phyloP scores from a whole-genome alignment of 2,113 vertebrate species.

The Tetrao urogallus region DNA sequence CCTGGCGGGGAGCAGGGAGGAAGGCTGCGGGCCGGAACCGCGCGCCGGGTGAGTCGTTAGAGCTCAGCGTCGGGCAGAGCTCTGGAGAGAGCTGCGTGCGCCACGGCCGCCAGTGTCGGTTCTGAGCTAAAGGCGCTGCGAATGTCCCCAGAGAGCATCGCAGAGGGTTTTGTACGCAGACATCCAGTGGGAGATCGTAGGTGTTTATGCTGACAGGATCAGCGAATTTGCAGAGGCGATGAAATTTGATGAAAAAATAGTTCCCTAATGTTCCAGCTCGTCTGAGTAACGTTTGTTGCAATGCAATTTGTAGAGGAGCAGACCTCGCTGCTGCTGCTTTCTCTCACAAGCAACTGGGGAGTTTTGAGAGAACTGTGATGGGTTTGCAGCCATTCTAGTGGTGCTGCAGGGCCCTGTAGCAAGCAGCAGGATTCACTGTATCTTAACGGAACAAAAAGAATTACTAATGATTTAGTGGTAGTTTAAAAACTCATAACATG shows the following conservation, averaged over 20 bases:
- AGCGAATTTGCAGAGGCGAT: not conserved
- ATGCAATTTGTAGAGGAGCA: not conserved
- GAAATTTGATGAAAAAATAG: not conserved
- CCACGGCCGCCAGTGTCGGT: not conserved
- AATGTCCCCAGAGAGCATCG: not conserved
- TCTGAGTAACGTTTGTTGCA: not conserved
- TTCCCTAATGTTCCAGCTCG: not conserved
- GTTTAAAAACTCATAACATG: not conserved
- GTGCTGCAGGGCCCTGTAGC: not conserved
- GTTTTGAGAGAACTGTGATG: not conserved
- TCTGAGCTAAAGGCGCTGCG: not conserved
- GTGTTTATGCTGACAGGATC: not conserved
- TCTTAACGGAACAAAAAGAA: not conserved
- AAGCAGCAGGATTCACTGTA: not conserved
- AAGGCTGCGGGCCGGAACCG: not conserved
- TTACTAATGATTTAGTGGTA: not conserved
- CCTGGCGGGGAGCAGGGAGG: too few relatives aligned
- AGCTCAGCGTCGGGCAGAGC: not conserved
- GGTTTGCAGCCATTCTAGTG: not conserved
- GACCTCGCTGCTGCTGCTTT: not conserved
- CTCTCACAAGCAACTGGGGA: not conserved
- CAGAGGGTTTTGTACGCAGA: not conserved
- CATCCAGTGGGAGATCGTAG: not conserved
- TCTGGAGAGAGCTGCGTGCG: not conserved
- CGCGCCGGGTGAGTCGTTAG: fast-evolving